Evolutionary conservation across 2,797 vertebrate species (phyloP).

Genomic region (Cuculus canorus): DNA sequence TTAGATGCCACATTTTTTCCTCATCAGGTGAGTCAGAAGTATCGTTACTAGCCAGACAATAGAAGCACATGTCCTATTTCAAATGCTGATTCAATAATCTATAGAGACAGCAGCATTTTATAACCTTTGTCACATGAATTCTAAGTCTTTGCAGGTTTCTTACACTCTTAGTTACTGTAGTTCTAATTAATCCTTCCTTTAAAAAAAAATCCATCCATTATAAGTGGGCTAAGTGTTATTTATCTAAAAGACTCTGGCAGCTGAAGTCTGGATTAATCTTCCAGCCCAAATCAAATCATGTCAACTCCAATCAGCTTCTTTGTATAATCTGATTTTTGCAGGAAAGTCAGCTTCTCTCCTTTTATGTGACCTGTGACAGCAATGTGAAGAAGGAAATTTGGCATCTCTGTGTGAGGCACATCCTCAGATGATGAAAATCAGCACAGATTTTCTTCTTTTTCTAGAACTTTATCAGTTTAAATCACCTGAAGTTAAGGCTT

Average conservation of each 20-base stretch:
- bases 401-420: not conserved
- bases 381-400: constrained; percentile 19
- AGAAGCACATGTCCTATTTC: not conserved
- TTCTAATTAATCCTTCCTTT: constrained; percentile 1
- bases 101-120: not conserved
- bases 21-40: not conserved
- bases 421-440: not conserved
- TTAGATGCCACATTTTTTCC: not conserved
- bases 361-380: constrained; percentile 39
- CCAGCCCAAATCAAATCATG: constrained; percentile 72
- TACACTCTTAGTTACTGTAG: not conserved
- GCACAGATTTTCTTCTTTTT: not conserved
- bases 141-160: not conserved
- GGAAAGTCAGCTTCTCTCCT: constrained; percentile 51
- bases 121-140: not conserved
- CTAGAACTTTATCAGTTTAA: not conserved
- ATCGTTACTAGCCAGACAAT: not conserved
- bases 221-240: constrained; percentile 68
- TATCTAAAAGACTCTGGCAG: constrained; percentile 68
- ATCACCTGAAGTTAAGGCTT: not conserved
- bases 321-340: constrained; percentile 64
- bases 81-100: not conserved
- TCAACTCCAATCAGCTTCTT: constrained; percentile 62
- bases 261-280: constrained; percentile 66
- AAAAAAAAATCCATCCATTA: not conserved